Evolutionary conservation across 2,797 vertebrate genomes (phyloP), one percentile per base, ranked within the genome.

Genomic region (Tragelaphus eurycerus): DNA sequence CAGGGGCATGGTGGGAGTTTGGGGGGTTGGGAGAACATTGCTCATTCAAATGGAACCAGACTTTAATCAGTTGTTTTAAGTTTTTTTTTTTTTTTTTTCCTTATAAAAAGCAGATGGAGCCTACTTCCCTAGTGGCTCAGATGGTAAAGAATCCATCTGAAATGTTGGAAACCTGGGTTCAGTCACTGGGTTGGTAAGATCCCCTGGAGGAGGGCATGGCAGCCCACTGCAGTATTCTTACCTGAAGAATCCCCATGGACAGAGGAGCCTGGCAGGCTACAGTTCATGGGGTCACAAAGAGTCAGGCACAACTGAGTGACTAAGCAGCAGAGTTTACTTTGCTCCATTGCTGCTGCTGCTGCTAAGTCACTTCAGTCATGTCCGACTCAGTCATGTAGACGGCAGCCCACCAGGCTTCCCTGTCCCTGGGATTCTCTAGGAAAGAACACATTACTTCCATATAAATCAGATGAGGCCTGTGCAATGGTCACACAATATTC

Each of bases 321-420:
- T 34, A 67, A 67, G n/a, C 64, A 11, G 15, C 17, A 89, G n/a
- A 50, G n/a, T 12, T 19, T 87, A 34, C 9, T 90, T 74, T 71
- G 8, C 0, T 27, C 43, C 12, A 23, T 31, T 48, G 46, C 46
- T 48, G 46, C 46, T 48, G 46, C 46, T 48, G 46, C 46, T 48
- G 46, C 46, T 48, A 48, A 48, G 46, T 48, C 46, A 10, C 46
- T 48, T 48, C 23, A 59, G 23, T 57, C 4, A 0, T 6, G 57
- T 59, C 10, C 0, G 0, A 27, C 23, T 59, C 10, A 25, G 4
- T 59, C 23, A 10, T 3, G 2, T 59, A 25, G 25, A 59, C 2
- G 0, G 2, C 23, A 59, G 57, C 57, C 25, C 9, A 0, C 57
- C 57, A 27, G 57, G 57, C 57, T 11, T 59, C 57, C 57, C 23